A percentile compares a stretch with the other conserved stretches of the same genome.
Conservation (phyloP, 2,113 vertebrate genomes). For the Bettongia penicillata region DNA sequence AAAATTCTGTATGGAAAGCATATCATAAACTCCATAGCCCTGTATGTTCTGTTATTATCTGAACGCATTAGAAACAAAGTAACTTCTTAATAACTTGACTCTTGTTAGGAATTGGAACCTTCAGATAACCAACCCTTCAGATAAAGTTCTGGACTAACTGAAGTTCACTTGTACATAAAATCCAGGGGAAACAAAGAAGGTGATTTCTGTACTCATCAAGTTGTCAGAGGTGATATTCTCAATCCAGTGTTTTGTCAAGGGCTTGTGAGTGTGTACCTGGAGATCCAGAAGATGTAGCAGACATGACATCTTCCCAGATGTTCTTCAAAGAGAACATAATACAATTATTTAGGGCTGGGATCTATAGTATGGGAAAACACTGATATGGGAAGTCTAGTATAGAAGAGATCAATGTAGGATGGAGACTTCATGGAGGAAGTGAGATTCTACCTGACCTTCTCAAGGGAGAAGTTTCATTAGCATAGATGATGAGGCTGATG, state of each 20-base stretch:
- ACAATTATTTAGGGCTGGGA: background rate
- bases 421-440: background rate
- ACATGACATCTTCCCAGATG: no score
- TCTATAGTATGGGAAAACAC: background rate
- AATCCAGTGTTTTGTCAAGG: background rate
- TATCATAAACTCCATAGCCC: background rate
- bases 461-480: no score
- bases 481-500: no score
- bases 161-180: background rate
- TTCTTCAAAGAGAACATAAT: background rate
- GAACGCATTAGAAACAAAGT: background rate
- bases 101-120: background rate
- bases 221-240: conserved; percentile 6
- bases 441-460: background rate
- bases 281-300: background rate
- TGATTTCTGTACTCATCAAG: conserved; percentile 27
- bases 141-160: background rate
- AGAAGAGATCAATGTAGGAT: background rate
- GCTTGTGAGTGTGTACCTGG: background rate
- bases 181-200: background rate
- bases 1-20: background rate
- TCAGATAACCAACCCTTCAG: background rate
- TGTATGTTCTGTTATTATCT: background rate
- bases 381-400: background rate
- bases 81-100: background rate